A percentile compares a stretch with the other conserved stretches of the same genome.
phyloP scores from a whole-genome alignment of 2,888 invertebrate genomes.

The Tridacna crocea region DNA sequence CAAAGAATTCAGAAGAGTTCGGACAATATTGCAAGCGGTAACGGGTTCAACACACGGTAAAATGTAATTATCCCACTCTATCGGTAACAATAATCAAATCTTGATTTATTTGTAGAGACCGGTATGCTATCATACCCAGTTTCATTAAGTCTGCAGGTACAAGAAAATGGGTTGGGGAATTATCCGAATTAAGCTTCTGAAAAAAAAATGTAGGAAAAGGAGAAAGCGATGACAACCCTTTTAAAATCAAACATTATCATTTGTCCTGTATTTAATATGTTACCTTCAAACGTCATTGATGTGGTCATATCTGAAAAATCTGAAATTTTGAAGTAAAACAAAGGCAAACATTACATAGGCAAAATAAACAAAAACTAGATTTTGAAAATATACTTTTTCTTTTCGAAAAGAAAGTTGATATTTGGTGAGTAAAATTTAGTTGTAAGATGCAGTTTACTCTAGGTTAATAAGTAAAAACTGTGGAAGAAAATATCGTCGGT shows the following conservation, averaged over 20 bases:
- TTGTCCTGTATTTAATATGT: background rate
- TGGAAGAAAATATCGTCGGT: too few relatives aligned
- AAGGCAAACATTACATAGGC: background rate
- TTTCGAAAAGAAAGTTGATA: background rate
- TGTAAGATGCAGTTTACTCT: too few relatives aligned
- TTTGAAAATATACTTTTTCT: background rate
- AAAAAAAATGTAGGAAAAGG: too few relatives aligned
- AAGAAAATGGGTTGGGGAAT: background rate
- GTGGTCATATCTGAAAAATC: background rate
- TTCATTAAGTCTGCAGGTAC: background rate
- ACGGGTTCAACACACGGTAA: constrained; percentile 15
- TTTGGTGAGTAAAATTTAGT: too few relatives aligned
- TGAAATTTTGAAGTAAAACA: background rate
- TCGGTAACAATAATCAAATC: constrained; percentile 13
- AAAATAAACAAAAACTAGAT: background rate
- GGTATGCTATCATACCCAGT: background rate
- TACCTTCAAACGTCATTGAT: background rate
- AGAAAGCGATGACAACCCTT: too few relatives aligned
- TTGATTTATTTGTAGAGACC: constrained; percentile 12
- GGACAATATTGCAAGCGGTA: too few relatives aligned
- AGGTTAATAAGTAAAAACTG: too few relatives aligned
- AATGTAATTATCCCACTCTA: constrained; percentile 19
- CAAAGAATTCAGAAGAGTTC: too few relatives aligned
- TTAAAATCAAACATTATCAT: background rate
- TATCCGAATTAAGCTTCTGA: background rate